These are phyloP conservation scores for Bembecia ichneumoniformis DNA, from an alignment of 2,888 invertebrate genomes.

Conservation along the genomic window DNA sequence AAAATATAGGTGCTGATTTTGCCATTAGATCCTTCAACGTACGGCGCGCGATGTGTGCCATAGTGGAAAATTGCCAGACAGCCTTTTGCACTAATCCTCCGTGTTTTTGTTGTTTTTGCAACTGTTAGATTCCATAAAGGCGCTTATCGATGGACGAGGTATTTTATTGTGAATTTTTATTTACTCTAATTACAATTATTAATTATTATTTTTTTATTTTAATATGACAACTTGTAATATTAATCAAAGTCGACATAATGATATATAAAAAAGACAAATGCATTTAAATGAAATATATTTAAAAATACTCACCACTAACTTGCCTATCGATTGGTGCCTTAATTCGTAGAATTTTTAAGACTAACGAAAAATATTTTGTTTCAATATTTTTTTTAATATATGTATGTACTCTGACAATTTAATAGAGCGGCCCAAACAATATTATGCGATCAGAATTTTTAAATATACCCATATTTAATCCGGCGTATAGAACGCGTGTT, in stretches of 20 bases:
- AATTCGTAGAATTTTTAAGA: not conserved
- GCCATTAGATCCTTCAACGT: slow-evolving; percentile 20
- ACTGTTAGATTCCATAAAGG: not conserved
- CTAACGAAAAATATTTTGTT: no score
- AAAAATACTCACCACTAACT: not conserved
- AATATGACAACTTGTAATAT: not conserved
- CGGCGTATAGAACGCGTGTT: no score
- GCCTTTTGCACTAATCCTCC: slow-evolving; percentile 22
- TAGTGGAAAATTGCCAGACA: slow-evolving; percentile 18
- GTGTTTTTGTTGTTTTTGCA: no score
- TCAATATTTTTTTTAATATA: no score
- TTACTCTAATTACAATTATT: not conserved
- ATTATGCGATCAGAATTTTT: no score
- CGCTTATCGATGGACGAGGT: not conserved
- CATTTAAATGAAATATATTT: not conserved
- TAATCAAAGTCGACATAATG: not conserved
- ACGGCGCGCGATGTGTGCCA: no score
- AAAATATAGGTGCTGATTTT: slow-evolving; percentile 31
- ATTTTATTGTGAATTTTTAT: not conserved
- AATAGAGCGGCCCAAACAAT: no score
- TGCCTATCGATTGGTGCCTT: not conserved
- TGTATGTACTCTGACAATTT: no score
- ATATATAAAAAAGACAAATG: not conserved
- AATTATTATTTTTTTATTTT: not conserved
- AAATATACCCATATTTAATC: no score